Percentiles rank a stretch among this genome's conserved stretches.
Evolutionary conservation across 1,140 invertebrate species (phyloP).

Genomic region (Atta colombica): DNA sequence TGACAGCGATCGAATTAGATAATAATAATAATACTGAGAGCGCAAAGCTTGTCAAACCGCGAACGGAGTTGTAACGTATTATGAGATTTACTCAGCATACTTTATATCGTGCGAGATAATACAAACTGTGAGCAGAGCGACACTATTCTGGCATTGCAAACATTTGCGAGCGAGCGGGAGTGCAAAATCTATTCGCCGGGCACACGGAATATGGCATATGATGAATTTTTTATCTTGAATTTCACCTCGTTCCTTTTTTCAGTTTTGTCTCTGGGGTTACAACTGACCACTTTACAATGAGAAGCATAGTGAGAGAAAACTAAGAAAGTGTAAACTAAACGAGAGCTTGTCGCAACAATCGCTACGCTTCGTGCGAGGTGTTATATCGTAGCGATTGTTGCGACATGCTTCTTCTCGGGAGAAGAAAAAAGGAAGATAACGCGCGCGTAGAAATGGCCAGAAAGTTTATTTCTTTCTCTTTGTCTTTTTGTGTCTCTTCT

Average conservation of each 20-base stretch:
- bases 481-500: neutral
- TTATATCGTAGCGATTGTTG: too few relatives aligned
- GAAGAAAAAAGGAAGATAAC: conserved; percentile 34
- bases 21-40: neutral
- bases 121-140: neutral
- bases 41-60: conserved; percentile 3
- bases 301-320: conserved; percentile 4
- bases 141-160: neutral
- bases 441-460: neutral
- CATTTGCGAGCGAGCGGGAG: neutral
- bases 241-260: neutral
- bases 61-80: conserved; percentile 18
- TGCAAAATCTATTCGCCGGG: conserved; percentile 28
- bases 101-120: conserved; percentile 42
- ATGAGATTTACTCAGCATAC: conserved; percentile 34
- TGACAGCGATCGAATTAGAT: neutral
- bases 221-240: conserved; percentile 7
- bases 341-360: conserved; percentile 56
- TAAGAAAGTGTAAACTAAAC: conserved; percentile 9
- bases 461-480: neutral
- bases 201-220: neutral
- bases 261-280: neutral
- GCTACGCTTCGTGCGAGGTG: conserved; percentile 1
- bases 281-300: neutral
- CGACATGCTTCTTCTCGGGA: neutral